Percentiles rank a stretch among this genome's conserved stretches.
Evolutionary conservation across 2,113 vertebrate genomes (phyloP).

Genomic region (Neogale vison): DNA sequence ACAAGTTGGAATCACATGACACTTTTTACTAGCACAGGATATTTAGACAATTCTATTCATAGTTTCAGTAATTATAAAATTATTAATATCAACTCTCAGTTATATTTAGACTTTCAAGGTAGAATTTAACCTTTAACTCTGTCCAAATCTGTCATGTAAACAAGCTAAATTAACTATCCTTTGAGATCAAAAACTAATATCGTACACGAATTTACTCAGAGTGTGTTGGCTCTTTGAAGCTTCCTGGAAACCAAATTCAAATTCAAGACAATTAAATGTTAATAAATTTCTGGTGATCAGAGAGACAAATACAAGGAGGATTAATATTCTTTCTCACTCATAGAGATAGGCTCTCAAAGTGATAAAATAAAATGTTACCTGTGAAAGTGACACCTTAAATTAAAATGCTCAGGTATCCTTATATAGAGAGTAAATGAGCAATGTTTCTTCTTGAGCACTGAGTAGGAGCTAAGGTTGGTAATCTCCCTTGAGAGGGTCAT

Average conservation of each 20-base stretch:
- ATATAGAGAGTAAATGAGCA: background rate
- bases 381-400: slow-evolving; percentile 50
- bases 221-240: slow-evolving; percentile 65
- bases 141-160: slow-evolving; percentile 73
- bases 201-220: slow-evolving; percentile 60
- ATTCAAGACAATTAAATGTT: slow-evolving; percentile 72
- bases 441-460: background rate
- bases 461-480: background rate
- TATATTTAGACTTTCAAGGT: slow-evolving; percentile 61
- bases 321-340: slow-evolving; percentile 48
- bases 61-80: slow-evolving; percentile 72
- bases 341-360: slow-evolving; percentile 28
- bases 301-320: slow-evolving; percentile 49
- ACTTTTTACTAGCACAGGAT: slow-evolving; percentile 51
- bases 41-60: slow-evolving; percentile 75
- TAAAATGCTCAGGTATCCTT: background rate
- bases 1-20: slow-evolving; percentile 13
- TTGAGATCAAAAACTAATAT: slow-evolving; percentile 73
- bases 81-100: slow-evolving; percentile 74
- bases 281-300: slow-evolving; percentile 72
- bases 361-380: slow-evolving; percentile 61
- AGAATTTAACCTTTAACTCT: slow-evolving; percentile 62
- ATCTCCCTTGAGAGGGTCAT: background rate
- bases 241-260: slow-evolving; percentile 70
- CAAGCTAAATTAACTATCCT: slow-evolving; percentile 73